Evolutionary conservation across 2,888 invertebrate species (phyloP).

Genomic region (Baccha elongata): DNA sequence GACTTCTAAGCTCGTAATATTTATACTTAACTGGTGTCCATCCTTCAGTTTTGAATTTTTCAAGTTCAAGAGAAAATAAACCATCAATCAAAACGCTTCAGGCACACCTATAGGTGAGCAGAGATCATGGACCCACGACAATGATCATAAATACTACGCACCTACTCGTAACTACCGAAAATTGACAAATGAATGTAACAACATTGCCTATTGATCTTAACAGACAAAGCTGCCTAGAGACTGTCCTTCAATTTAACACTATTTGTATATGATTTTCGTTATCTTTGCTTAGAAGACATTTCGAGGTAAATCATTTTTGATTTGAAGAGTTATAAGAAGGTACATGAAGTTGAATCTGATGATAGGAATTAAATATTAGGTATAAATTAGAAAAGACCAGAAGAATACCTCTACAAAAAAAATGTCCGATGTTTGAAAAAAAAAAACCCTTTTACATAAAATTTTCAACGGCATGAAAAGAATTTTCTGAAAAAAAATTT

Average conservation of each 20-base stretch:
- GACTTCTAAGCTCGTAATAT: not conserved
- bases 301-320: not conserved
- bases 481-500: no score
- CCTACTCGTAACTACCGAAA: slow-evolving; percentile 9
- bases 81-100: slow-evolving; percentile 10
- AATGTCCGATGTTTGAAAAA: no score
- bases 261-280: not conserved
- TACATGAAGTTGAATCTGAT: no score
- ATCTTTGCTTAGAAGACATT: not conserved
- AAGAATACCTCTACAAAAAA: no score
- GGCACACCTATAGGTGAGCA: slow-evolving; percentile 5
- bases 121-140: slow-evolving; percentile 18
- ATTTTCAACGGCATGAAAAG: no score
- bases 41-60: slow-evolving; percentile 18
- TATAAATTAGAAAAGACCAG: no score
- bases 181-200: slow-evolving; percentile 13
- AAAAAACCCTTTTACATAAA: no score
- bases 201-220: slow-evolving; percentile 14
- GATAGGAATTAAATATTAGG: no score
- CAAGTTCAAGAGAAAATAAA: slow-evolving; percentile 13
- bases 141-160: slow-evolving; percentile 9
- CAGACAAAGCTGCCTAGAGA: not conserved
- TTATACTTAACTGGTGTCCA: not conserved
- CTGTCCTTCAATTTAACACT: slow-evolving; percentile 1
- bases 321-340: not conserved